phyloP scores from a whole-genome alignment of 1,140 invertebrate genomes.

The Hycleus phaleratus region DNA sequence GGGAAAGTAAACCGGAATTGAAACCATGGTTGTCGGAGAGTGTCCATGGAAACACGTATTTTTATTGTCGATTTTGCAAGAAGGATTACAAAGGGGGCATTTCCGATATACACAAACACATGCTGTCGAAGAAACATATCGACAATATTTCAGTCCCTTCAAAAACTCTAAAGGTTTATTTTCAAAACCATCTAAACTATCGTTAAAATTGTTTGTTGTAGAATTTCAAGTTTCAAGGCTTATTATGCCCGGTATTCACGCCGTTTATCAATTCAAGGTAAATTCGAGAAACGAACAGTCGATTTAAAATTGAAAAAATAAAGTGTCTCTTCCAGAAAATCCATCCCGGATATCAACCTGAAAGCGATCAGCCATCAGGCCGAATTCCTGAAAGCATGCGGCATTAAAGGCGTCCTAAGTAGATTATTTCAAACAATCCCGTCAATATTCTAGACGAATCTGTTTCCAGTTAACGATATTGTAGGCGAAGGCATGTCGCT shows the following conservation, averaged over 20 bases:
- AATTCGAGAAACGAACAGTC: not conserved
- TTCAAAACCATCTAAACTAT: not conserved
- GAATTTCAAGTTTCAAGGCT: slow-evolving; percentile 33
- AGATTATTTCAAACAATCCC: slow-evolving; percentile 15
- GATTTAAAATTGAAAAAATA: slow-evolving; percentile 17
- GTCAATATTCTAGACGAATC: not conserved
- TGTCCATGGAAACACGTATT: slow-evolving; percentile 30
- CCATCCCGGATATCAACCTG: slow-evolving; percentile 45
- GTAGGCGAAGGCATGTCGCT: slow-evolving; percentile 68
- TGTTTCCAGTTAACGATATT: slow-evolving; percentile 62
- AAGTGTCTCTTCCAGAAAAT: no score
- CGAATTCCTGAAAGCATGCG: slow-evolving; percentile 48
- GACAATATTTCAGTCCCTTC: slow-evolving; percentile 18
- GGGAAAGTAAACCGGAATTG: slow-evolving; percentile 31
- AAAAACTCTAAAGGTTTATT: slow-evolving; percentile 7
- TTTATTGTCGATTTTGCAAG: slow-evolving; percentile 37
- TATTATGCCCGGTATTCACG: slow-evolving; percentile 33
- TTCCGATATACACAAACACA: slow-evolving; percentile 33
- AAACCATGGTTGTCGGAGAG: slow-evolving; percentile 34
- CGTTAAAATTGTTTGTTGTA: slow-evolving; percentile 14
- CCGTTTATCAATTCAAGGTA: slow-evolving; percentile 29
- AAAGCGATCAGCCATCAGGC: slow-evolving; percentile 53
- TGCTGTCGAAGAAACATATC: slow-evolving; percentile 33
- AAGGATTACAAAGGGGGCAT: slow-evolving; percentile 34
- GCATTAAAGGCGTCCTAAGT: slow-evolving; percentile 60